Percentiles rank a stretch among this genome's conserved stretches.
These are phyloP conservation scores for Synanthedon andrenaeformis DNA, from an alignment of 2,888 invertebrate species.

Conservation along the genomic window DNA sequence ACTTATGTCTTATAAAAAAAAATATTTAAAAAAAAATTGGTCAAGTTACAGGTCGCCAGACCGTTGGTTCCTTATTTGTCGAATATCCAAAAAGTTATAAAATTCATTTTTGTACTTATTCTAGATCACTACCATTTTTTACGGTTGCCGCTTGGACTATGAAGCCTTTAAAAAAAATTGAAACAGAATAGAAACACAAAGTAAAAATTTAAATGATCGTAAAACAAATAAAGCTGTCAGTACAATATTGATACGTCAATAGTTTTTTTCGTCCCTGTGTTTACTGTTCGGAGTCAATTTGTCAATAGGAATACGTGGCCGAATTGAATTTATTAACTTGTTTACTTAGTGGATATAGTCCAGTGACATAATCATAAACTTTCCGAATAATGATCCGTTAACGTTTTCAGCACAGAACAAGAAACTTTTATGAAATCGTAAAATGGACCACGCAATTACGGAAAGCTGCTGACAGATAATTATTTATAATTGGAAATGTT, in stretches of 20 bases:
- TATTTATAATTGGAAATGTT: too few species aligned
- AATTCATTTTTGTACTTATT: too few species aligned
- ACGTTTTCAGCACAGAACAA: not conserved
- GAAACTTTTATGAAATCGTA: too few species aligned
- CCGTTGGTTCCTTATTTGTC: too few species aligned
- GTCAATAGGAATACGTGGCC: not conserved
- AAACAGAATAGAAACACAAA: not conserved
- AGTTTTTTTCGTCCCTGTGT: not conserved
- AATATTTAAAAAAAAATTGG: too few species aligned
- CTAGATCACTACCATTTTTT: too few species aligned
- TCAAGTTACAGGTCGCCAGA: too few species aligned
- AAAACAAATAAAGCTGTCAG: not conserved
- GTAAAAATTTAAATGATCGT: not conserved
- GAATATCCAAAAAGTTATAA: too few species aligned
- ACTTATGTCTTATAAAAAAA: too few species aligned
- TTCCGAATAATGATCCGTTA: constrained; percentile 12
- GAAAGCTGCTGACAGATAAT: too few species aligned
- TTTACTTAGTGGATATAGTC: constrained; percentile 31
- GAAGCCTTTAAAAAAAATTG: not conserved
- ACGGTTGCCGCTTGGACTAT: too few species aligned
- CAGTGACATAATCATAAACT: constrained; percentile 29
- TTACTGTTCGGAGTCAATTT: not conserved
- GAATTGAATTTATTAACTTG: constrained; percentile 42
- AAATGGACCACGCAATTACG: too few species aligned
- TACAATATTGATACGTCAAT: not conserved